phyloP scores from a whole-genome alignment of 2,113 vertebrate species.

The Nycticorax nycticorax region DNA sequence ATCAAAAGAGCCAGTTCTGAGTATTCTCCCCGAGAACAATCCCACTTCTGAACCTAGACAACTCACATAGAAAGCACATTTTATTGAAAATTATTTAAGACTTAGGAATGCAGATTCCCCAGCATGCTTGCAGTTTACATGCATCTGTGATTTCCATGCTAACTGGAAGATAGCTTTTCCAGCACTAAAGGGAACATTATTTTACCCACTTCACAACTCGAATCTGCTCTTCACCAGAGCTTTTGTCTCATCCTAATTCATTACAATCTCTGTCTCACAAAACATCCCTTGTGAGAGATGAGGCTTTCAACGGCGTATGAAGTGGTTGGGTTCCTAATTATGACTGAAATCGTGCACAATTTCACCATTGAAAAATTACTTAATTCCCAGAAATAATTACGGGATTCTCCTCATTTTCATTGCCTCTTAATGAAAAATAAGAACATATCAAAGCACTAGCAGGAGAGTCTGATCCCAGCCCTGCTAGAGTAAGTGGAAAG shows the following conservation, averaged over 20 bases:
- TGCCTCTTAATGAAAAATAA: neutral
- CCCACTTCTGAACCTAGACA: neutral
- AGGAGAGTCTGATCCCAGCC: neutral
- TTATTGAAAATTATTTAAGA: neutral
- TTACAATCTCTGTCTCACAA: neutral
- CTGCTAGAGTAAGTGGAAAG: neutral
- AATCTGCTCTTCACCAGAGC: neutral
- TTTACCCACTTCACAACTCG: neutral
- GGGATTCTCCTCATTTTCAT: neutral
- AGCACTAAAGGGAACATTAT: neutral
- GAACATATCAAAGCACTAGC: neutral
- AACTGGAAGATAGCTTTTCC: neutral
- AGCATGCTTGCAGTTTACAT: neutral
- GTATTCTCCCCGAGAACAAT: neutral
- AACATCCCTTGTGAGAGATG: neutral
- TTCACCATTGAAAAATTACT: neutral
- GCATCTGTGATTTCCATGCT: neutral
- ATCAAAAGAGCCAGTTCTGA: neutral
- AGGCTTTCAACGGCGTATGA: neutral
- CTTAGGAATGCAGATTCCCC: neutral
- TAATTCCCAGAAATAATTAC: neutral
- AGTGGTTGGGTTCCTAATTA: neutral
- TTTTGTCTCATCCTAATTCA: neutral
- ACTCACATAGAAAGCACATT: neutral
- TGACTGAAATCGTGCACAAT: neutral